Percentiles rank a stretch among this genome's conserved stretches.
These are phyloP conservation scores for Epizoanthus ramosus DNA, from an alignment of 92 coral and sea anemone genomes.

Conservation along the genomic window DNA sequence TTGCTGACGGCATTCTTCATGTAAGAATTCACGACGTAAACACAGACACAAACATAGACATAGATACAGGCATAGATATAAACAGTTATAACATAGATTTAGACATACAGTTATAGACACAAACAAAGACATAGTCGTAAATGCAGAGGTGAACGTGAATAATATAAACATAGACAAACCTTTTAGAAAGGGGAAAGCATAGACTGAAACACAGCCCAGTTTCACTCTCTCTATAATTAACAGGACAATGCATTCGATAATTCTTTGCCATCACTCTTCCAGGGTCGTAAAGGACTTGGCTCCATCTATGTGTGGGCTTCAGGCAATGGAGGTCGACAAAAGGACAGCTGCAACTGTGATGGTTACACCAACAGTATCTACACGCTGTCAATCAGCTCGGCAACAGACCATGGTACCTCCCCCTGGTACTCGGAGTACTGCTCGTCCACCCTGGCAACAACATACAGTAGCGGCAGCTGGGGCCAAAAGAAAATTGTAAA, in stretches of 20 bases:
- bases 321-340: conserved; percentile 90
- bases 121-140: no score
- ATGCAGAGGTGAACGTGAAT: no score
- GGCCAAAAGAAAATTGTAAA: conserved; percentile 79
- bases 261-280: not conserved
- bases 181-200: no score
- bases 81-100: no score
- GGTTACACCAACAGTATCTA: conserved; percentile 96
- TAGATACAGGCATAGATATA: no score
- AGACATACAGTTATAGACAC: no score
- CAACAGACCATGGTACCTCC: conserved; percentile 87
- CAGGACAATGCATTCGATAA: not conserved
- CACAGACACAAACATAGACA: no score
- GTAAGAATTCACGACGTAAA: conserved; percentile 49
- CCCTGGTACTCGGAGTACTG: conserved; percentile 98
- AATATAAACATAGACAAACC: no score
- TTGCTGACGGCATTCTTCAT: conserved; percentile 71
- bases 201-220: no score
- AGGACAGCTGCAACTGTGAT: conserved; percentile 96
- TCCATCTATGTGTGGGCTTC: conserved; percentile 97
- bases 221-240: no score
- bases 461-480: conserved; percentile 87
- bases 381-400: conserved; percentile 96
- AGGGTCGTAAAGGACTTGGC: conserved; percentile 96
- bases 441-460: conserved; percentile 93